Evolutionary conservation across 2,888 invertebrate species (phyloP), one percentile per base, ranked within the genome.

Genomic region (Spisula solida): DNA sequence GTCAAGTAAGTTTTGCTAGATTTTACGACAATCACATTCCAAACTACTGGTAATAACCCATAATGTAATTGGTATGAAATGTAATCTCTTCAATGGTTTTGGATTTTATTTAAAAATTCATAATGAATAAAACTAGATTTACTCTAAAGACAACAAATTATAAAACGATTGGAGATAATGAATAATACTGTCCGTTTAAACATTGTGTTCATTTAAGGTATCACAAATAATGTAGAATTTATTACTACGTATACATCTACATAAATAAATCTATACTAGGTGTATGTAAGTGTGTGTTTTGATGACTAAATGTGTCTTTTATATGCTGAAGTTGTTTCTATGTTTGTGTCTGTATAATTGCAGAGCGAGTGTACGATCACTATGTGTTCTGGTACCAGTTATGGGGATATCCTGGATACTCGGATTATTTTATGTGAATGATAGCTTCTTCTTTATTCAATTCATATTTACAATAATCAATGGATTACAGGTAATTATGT

Each of bases 381-480:
- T 83, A 16, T 70, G 70, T 75, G 83, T 83, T 0, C 51, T 83
- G 29, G 5, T 83, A 0, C 83, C 83, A 70, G 10, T 83, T 5
- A 70, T 83, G 70, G 83, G 83, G 1, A 29, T 83, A 16, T 70
- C 83, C 18, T 83, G 83, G 83, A 29, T 83, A 18, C 4, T 83
- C 0, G 83, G 75, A 48, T 25, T 83, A 75, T 83, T 83, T 6
- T 70, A 70, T 25, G 56, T 83, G 1, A 8, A 83, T 31, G 83
- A 75, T 25, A 70, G 75, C 18, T 48, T 20, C 18, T 1, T 70
- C 16, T 70, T 70, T 29, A 18, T 83, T 4, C 83, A 83, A 48
- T 83, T 48, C 29, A 83, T 83, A 70, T 83, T 83, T 75, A 70
- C 83, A n/a, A 83, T 83, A 47, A 47, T 83, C 16, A 83, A 83